phyloP scores from a whole-genome alignment of 2,797 vertebrate genomes.

The Ibycter americanus region DNA sequence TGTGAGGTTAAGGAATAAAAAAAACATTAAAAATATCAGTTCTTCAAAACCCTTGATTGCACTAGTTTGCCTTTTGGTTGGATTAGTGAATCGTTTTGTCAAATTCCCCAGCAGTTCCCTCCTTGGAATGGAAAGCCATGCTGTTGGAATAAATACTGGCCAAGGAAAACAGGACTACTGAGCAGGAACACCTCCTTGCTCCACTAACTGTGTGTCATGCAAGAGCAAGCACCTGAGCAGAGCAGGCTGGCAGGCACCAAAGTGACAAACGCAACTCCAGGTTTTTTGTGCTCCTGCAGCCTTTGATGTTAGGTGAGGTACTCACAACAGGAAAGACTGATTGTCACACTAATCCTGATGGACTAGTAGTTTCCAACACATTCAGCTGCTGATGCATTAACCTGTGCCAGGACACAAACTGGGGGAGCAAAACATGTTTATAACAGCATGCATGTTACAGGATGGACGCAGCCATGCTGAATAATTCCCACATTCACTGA shows the following conservation, averaged over 20 bases:
- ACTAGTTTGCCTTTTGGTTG: not conserved
- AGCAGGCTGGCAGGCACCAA: not conserved
- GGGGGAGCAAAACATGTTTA: not conserved
- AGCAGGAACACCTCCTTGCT: not conserved
- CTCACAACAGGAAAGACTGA: not conserved
- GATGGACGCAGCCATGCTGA: not conserved
- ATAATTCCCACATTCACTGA: not conserved
- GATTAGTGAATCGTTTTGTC: not conserved
- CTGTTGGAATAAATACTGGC: not conserved
- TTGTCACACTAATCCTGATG: not conserved
- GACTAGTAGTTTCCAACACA: not conserved
- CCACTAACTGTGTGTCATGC: not conserved
- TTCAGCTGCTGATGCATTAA: not conserved
- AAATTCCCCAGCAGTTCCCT: not conserved
- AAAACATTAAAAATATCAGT: not conserved
- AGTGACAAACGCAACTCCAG: not conserved
- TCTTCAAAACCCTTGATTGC: not conserved
- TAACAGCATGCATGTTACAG: not conserved
- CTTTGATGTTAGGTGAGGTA: not conserved
- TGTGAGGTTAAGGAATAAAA: not conserved
- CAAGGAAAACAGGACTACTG: not conserved
- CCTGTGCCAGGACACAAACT: not conserved
- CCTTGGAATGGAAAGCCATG: not conserved
- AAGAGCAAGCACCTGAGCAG: not conserved
- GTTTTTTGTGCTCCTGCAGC: not conserved